Conservation (phyloP, 2,888 invertebrate species). For the Cylloceria caligata region DNA sequence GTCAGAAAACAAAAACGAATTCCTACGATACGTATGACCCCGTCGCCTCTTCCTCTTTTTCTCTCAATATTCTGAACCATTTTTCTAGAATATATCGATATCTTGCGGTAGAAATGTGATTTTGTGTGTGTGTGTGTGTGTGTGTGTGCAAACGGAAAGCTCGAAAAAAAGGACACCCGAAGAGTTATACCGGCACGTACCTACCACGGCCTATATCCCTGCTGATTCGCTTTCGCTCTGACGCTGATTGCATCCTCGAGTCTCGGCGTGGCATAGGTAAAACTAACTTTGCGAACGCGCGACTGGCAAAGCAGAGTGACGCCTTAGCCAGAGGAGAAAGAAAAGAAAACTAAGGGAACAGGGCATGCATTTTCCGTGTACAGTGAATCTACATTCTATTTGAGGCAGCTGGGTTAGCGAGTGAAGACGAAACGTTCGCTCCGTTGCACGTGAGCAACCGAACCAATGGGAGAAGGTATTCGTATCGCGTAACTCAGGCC, state of each 20-base stretch:
- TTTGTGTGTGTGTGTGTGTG: neutral
- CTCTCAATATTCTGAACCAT: conserved; percentile 27
- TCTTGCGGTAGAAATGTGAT: conserved; percentile 5
- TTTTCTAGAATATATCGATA: conserved; percentile 38
- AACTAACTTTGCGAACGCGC: conserved; percentile 76
- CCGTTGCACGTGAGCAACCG: conserved; percentile 45
- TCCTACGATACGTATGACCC: conserved; percentile 3
- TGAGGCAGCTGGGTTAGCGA: conserved; percentile 46
- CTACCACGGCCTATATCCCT: conserved; percentile 59
- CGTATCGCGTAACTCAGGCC: conserved; percentile 58
- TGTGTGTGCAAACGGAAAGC: conserved; percentile 47
- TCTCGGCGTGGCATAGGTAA: conserved; percentile 67
- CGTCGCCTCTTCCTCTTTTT: conserved; percentile 15
- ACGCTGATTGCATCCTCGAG: conserved; percentile 75
- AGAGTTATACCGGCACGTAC: conserved; percentile 62
- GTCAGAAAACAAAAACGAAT: conserved; percentile 8
- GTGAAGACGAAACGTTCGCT: conserved; percentile 54
- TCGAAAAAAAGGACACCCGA: conserved; percentile 63
- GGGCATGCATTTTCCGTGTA: conserved; percentile 42
- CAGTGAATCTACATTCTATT: conserved; percentile 69
- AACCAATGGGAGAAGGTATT: conserved; percentile 46
- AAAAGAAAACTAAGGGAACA: conserved; percentile 48
- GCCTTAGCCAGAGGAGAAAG: conserved; percentile 28
- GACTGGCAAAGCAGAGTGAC: conserved; percentile 47
- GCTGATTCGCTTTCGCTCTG: conserved; percentile 66